These are phyloP conservation scores for Brachyptera putata DNA, from an alignment of 2,888 invertebrate species.

Conservation along the genomic window DNA sequence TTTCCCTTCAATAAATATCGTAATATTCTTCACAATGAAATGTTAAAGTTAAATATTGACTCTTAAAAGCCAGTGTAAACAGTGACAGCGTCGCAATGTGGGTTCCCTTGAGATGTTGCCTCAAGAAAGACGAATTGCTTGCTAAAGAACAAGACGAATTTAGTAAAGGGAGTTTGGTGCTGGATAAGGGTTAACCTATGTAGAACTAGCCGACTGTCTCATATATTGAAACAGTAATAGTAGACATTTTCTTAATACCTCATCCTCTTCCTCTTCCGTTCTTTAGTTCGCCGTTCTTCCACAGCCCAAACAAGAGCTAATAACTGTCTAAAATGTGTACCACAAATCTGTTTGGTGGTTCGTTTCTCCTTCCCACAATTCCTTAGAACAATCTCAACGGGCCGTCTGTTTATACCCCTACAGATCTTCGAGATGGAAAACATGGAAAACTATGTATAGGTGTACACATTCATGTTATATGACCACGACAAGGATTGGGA, in stretches of 20 bases:
- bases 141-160: background rate
- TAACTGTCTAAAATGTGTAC: constrained; percentile 26
- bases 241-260: constrained; percentile 8
- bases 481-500: too few species aligned
- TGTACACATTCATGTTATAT: too few species aligned
- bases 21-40: too few species aligned
- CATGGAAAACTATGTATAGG: too few species aligned
- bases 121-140: constrained; percentile 6
- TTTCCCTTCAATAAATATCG: too few species aligned
- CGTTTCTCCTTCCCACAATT: constrained; percentile 5
- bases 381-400: background rate
- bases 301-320: constrained; percentile 17
- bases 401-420: background rate
- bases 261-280: background rate
- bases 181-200: background rate
- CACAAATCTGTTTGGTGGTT: constrained; percentile 20
- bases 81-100: too few species aligned
- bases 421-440: background rate
- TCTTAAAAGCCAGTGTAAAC: too few species aligned
- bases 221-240: constrained; percentile 5
- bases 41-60: too few species aligned
- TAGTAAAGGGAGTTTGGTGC: too few species aligned
- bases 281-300: background rate
- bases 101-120: too few species aligned
- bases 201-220: background rate